Evolutionary conservation across 2,888 invertebrate species (phyloP).

Genomic region (Hesperia comma): DNA sequence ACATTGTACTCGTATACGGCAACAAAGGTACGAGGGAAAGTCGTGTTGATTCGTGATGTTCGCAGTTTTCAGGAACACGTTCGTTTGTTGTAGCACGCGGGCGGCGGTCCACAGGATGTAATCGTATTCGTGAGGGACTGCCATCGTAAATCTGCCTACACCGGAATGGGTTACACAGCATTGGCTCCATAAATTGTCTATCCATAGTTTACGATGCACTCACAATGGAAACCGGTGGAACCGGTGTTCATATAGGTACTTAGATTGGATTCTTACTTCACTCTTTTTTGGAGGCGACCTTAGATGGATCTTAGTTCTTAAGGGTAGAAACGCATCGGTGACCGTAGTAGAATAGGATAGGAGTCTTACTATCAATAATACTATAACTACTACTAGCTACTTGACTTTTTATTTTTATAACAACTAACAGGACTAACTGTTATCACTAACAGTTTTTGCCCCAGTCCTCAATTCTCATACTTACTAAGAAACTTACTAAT

Average conservation of each 20-base stretch:
- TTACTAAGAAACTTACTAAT: too few relatives aligned
- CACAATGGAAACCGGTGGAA: slow-evolving; percentile 65
- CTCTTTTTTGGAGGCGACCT: too few relatives aligned
- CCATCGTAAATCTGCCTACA: slow-evolving; percentile 75
- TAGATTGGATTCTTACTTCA: slow-evolving; percentile 53
- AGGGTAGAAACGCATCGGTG: too few relatives aligned
- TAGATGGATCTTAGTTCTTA: too few relatives aligned
- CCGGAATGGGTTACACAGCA: slow-evolving; percentile 74
- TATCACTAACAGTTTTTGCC: too few relatives aligned
- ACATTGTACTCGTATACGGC: background rate
- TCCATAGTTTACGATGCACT: slow-evolving; percentile 77
- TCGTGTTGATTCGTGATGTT: slow-evolving; percentile 38
- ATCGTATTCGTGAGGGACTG: slow-evolving; percentile 69
- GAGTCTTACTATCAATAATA: too few relatives aligned
- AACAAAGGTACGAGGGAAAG: slow-evolving; percentile 11
- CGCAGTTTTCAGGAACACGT: slow-evolving; percentile 39
- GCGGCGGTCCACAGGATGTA: slow-evolving; percentile 55
- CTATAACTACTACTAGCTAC: too few relatives aligned
- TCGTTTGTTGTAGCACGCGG: slow-evolving; percentile 44
- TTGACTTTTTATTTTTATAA: too few relatives aligned
- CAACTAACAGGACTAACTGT: too few relatives aligned
- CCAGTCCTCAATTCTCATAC: too few relatives aligned
- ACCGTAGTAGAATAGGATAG: too few relatives aligned
- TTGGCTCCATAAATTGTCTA: slow-evolving; percentile 77
- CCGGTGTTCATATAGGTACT: slow-evolving; percentile 51